Evolutionary conservation across 2,797 vertebrate genomes (phyloP).

Genomic region (Cossypha heuglini): DNA sequence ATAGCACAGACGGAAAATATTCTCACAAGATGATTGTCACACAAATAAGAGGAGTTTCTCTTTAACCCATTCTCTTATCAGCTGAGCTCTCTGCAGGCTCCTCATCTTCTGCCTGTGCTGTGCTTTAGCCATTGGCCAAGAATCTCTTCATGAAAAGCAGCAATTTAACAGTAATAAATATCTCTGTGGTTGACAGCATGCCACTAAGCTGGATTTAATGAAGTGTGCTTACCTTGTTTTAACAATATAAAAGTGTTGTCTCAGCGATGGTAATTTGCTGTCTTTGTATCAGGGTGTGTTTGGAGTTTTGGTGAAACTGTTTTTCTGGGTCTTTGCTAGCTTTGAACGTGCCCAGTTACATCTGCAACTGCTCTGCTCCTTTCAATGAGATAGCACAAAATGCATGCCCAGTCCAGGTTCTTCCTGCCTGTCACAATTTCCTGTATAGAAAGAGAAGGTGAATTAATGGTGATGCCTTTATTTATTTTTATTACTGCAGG

Average conservation of each 20-base stretch:
- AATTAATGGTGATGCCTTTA: not conserved
- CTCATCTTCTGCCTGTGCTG: not conserved
- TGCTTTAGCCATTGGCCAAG: not conserved
- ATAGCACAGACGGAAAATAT: constrained; percentile 58
- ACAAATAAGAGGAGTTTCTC: constrained; percentile 50
- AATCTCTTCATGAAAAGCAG: not conserved
- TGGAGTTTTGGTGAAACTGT: not conserved
- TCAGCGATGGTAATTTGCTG: not conserved
- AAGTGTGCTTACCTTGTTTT: constrained; percentile 12
- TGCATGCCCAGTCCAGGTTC: not conserved
- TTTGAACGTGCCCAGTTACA: not conserved
- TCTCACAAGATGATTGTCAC: constrained; percentile 56
- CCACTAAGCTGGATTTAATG: constrained; percentile 20
- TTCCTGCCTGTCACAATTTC: constrained; percentile 7
- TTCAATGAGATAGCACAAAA: not conserved
- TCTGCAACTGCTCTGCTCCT: not conserved
- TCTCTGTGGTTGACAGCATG: not conserved
- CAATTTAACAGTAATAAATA: constrained; percentile 4
- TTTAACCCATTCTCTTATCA: constrained; percentile 63
- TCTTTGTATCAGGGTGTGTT: not conserved
- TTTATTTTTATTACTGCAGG: not conserved
- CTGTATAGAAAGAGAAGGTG: not conserved
- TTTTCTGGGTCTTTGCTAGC: not conserved
- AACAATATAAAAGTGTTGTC: not conserved
- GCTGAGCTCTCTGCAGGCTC: constrained; percentile 13